phyloP scores from a whole-genome alignment of 1,140 invertebrate species.

The Hetaerina americana region DNA sequence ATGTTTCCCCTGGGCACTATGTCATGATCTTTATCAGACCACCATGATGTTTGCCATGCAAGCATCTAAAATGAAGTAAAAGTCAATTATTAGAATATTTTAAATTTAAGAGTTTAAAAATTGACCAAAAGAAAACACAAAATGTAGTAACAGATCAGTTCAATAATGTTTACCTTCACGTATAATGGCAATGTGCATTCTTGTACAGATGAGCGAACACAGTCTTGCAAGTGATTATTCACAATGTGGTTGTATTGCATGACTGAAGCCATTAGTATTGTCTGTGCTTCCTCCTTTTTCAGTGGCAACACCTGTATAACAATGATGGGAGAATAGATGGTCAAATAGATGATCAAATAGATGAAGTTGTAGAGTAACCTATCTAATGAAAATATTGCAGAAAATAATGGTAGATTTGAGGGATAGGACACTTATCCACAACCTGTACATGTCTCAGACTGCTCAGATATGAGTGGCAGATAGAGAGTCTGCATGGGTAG shows the following conservation, averaged over 20 bases:
- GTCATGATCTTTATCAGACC: constrained; percentile 31
- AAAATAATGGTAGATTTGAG: too few species aligned
- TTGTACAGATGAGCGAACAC: constrained; percentile 40
- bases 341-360: too few species aligned
- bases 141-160: background rate
- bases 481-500: too few species aligned
- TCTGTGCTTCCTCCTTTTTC: constrained; percentile 33
- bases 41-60: constrained; percentile 51
- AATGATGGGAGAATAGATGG: too few species aligned
- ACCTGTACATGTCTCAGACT: too few species aligned
- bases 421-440: too few species aligned
- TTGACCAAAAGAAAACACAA: constrained; percentile 3
- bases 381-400: too few species aligned
- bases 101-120: too few species aligned
- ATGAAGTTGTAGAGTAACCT: too few species aligned
- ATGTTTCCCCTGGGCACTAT: constrained; percentile 37
- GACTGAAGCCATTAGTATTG: constrained; percentile 37
- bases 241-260: constrained; percentile 47
- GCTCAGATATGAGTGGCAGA: too few species aligned
- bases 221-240: constrained; percentile 42
- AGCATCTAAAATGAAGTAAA: constrained; percentile 41
- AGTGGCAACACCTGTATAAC: constrained; percentile 35
- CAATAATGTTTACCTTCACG: constrained; percentile 39
- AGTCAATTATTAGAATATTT: too few species aligned
- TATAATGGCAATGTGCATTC: constrained; percentile 51